These are phyloP conservation scores for Drosophila ogumai DNA, from an alignment of 1,140 invertebrate genomes.

Conservation along the genomic window DNA sequence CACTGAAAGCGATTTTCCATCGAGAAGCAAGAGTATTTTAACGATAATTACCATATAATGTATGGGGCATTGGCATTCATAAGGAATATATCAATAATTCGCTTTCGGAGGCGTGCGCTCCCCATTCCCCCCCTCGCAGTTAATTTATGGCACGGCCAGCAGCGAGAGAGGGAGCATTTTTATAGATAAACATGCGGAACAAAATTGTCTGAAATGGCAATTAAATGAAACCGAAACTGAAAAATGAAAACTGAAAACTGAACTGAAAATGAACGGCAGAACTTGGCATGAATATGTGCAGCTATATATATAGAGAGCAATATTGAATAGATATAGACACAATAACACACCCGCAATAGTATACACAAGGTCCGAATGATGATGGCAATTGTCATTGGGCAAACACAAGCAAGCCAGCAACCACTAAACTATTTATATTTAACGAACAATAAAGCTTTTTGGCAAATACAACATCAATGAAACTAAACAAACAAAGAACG, in stretches of 20 bases:
- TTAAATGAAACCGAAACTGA: slow-evolving; percentile 72
- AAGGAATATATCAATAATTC: slow-evolving; percentile 54
- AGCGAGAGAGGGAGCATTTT: slow-evolving; percentile 37
- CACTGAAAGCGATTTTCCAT: slow-evolving; percentile 17
- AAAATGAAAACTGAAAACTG: slow-evolving; percentile 13
- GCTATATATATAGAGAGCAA: slow-evolving; percentile 32
- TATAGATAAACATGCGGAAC: slow-evolving; percentile 73
- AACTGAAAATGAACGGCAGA: slow-evolving; percentile 58
- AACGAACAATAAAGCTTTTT: slow-evolving; percentile 55
- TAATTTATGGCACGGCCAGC: slow-evolving; percentile 62
- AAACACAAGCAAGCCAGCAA: slow-evolving; percentile 12
- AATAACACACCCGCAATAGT: slow-evolving; percentile 29
- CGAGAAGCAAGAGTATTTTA: slow-evolving; percentile 35
- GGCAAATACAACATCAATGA: slow-evolving; percentile 41
- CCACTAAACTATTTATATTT: slow-evolving; percentile 54
- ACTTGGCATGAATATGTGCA: slow-evolving; percentile 62
- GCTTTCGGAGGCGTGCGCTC: slow-evolving; percentile 48
- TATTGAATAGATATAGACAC: slow-evolving; percentile 31
- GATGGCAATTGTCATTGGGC: slow-evolving; percentile 45
- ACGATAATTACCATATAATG: slow-evolving; percentile 60
- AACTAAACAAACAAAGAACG: slow-evolving; percentile 27
- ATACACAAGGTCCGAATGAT: slow-evolving; percentile 27
- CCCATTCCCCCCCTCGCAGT: slow-evolving; percentile 9
- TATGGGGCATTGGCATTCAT: slow-evolving; percentile 37
- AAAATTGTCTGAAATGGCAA: slow-evolving; percentile 72